Conservation (phyloP, 2,888 invertebrate species). For the Icerya purchasi region DNA sequence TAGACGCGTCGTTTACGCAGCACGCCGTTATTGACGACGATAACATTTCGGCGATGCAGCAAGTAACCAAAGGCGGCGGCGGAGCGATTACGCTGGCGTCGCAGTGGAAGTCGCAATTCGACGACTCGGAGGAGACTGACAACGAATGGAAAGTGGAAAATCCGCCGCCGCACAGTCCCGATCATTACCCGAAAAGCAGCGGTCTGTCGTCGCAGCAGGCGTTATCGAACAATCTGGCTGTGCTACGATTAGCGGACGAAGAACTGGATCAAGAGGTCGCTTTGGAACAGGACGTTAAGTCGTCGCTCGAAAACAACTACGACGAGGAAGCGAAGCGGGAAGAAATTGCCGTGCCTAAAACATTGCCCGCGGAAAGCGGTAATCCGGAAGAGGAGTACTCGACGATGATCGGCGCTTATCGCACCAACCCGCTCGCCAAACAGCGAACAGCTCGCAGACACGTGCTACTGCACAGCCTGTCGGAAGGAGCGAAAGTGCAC, state of each 20-base stretch:
- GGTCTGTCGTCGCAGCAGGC: neutral
- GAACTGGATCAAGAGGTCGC: neutral
- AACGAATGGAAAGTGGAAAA: constrained; percentile 82
- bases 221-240: neutral
- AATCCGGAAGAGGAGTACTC: constrained; percentile 3
- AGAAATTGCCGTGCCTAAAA: too few species aligned
- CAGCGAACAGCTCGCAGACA: too few species aligned
- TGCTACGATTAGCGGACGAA: neutral
- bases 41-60: constrained; percentile 69
- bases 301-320: neutral
- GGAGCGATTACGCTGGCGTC: constrained; percentile 61
- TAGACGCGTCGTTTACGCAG: constrained; percentile 69
- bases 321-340: neutral
- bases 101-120: constrained; percentile 89
- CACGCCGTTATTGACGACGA: constrained; percentile 85
- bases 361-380: neutral
- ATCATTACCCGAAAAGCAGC: constrained; percentile 24
- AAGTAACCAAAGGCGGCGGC: constrained; percentile 72
- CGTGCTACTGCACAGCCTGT: neutral
- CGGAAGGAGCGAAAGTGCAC: neutral
- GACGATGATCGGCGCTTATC: constrained; percentile 1
- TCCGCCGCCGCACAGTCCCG: constrained; percentile 30
- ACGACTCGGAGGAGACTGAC: constrained; percentile 84
- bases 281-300: too few species aligned
- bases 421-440: neutral